Conservation (phyloP, 2,797 vertebrate genomes). For the Caiman crocodilus region DNA sequence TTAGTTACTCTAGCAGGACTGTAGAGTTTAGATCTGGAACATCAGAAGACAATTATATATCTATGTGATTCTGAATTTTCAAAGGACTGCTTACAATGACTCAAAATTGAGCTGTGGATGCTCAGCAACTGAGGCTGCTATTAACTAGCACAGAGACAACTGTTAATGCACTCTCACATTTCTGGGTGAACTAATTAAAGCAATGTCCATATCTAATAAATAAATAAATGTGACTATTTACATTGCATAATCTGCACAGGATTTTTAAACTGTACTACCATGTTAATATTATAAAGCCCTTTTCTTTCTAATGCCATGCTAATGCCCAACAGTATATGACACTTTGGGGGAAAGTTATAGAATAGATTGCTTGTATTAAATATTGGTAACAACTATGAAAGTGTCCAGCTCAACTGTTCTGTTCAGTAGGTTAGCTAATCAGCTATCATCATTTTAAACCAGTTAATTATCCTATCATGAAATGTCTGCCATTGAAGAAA, state of each 20-base stretch:
- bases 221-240: not conserved
- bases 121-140: not conserved
- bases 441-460: not conserved
- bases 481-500: constrained; percentile 33
- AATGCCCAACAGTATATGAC: not conserved
- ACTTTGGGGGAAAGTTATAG: not conserved
- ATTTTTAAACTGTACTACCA: not conserved
- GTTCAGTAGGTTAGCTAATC: constrained; percentile 5
- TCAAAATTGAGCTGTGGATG: not conserved
- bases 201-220: not conserved
- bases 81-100: not conserved
- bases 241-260: not conserved
- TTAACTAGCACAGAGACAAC: not conserved
- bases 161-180: not conserved
- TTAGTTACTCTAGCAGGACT: not conserved
- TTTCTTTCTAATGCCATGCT: not conserved
- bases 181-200: not conserved
- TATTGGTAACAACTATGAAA: not conserved
- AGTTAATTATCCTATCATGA: constrained; percentile 15
- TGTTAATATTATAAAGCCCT: not conserved
- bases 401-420: not conserved
- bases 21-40: not conserved
- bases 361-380: not conserved
- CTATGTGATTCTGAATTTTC: not conserved
- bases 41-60: not conserved